Conservation (phyloP, 1,140 invertebrate genomes). For the Macrobrachium rosenbergii region DNA sequence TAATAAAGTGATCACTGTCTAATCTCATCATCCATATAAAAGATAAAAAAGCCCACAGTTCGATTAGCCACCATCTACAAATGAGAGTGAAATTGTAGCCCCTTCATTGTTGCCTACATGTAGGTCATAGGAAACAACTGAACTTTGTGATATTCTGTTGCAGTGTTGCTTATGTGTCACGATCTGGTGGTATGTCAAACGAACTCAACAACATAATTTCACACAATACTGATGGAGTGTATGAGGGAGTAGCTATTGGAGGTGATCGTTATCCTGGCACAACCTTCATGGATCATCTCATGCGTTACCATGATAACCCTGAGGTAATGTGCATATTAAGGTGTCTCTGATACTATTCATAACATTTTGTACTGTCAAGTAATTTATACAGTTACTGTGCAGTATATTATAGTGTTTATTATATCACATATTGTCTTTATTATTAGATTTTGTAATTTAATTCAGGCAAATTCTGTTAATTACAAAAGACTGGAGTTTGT, state of each 20-base stretch:
- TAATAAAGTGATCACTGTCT: no score
- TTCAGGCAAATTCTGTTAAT: not conserved
- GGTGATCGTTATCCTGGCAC: conserved; percentile 98
- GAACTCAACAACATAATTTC: conserved; percentile 99
- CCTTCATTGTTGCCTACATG: no score
- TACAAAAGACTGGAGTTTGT: no score
- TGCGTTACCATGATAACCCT: conserved; percentile 83
- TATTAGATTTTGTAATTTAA: not conserved
- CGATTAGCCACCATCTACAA: no score
- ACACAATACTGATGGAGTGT: conserved; percentile 96
- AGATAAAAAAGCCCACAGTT: no score
- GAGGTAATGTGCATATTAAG: conserved; percentile 72
- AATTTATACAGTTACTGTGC: not conserved
- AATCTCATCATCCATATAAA: no score
- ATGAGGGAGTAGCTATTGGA: conserved; percentile 99
- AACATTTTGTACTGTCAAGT: no score
- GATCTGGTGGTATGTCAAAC: conserved; percentile 99
- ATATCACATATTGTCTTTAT: not conserved
- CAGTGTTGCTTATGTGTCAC: conserved; percentile 97
- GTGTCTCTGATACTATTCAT: no score
- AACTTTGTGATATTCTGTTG: conserved; percentile 68
- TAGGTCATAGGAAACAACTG: no score
- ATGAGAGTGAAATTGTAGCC: no score
- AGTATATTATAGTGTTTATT: not conserved
- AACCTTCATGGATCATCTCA: conserved; percentile 97